Percentiles rank a stretch among this genome's conserved stretches.
Conservation (phyloP, 1,140 invertebrate genomes). For the Meloidogyne exigua region DNA sequence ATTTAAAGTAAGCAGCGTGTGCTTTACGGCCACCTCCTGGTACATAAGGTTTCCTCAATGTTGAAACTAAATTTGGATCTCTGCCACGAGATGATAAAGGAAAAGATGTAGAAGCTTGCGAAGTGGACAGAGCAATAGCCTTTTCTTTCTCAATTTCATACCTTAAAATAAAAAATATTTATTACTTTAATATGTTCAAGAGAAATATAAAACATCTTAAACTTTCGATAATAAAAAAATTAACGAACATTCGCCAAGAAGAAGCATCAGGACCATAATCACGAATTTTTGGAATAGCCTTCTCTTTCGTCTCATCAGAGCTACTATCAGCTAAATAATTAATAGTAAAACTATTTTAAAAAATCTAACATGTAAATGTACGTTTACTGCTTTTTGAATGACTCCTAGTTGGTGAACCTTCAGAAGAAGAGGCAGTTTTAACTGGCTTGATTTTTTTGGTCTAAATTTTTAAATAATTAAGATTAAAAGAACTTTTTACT, state of each 20-base stretch:
- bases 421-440: conserved; percentile 90
- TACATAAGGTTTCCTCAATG: conserved; percentile 19
- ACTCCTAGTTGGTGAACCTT: conserved; percentile 69
- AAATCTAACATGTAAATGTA: not conserved
- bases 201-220: no score
- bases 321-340: not conserved
- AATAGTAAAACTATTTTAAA: not conserved
- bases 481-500: conserved; percentile 21
- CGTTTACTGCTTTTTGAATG: not conserved
- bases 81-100: not conserved
- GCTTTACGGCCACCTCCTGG: conserved; percentile 1
- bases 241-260: not conserved
- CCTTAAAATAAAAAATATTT: not conserved
- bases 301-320: not conserved
- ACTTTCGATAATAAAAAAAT: not conserved
- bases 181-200: no score
- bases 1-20: not conserved
- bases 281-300: not conserved
- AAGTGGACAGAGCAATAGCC: not conserved
- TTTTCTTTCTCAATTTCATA: conserved; percentile 1
- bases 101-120: not conserved
- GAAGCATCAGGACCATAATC: not conserved
- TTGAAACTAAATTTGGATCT: conserved; percentile 19
- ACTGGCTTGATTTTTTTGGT: conserved; percentile 94
- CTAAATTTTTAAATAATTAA: conserved; percentile 49